These are phyloP conservation scores for Crenichthys baileyi DNA, from an alignment of 2,797 vertebrate species.

Conservation along the genomic window DNA sequence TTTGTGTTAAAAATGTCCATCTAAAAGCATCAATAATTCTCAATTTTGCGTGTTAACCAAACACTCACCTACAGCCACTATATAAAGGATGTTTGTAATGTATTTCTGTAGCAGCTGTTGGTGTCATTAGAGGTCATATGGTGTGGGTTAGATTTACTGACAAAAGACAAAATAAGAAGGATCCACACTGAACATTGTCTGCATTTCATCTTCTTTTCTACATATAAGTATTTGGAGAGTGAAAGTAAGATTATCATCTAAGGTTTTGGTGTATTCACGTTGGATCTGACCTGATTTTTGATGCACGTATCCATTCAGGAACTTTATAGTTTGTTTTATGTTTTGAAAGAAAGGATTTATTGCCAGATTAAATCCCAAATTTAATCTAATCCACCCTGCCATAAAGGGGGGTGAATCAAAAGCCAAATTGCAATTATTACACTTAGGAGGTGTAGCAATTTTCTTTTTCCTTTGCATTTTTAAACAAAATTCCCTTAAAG, in stretches of 20 bases:
- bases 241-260: background rate
- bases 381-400: too few relatives aligned
- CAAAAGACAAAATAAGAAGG: background rate
- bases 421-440: too few relatives aligned
- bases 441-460: too few relatives aligned
- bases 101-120: conserved; percentile 20
- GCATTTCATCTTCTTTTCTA: background rate
- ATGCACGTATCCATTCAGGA: too few relatives aligned
- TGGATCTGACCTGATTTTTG: too few relatives aligned
- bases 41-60: background rate
- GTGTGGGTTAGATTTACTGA: background rate
- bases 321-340: too few relatives aligned
- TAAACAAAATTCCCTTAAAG: too few relatives aligned
- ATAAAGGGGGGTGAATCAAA: too few relatives aligned
- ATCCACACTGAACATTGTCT: background rate
- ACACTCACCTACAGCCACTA: background rate
- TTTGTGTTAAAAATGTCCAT: background rate
- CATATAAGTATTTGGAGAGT: background rate
- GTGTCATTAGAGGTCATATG: conserved; percentile 25
- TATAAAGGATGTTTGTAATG: conserved; percentile 2
- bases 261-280: background rate
- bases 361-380: too few relatives aligned
- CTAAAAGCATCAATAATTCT: background rate
- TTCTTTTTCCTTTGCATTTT: too few relatives aligned
- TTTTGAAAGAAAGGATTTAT: too few relatives aligned